Percentiles rank a stretch among this genome's conserved stretches.
Conservation (phyloP, 1,140 invertebrate species). For the Platyscapa corneri region DNA sequence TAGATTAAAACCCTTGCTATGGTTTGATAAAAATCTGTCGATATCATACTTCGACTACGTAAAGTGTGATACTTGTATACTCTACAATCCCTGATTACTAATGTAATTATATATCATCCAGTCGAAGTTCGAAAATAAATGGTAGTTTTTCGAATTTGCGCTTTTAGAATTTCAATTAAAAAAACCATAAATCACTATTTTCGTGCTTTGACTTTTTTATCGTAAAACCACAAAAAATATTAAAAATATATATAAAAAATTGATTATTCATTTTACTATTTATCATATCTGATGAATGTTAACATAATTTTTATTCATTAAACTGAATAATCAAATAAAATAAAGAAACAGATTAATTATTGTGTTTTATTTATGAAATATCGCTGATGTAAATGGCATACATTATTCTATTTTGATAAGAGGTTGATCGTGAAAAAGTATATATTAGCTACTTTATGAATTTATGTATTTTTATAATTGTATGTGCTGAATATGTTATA, state of each 20-base stretch:
- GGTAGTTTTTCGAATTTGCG: slow-evolving; percentile 44
- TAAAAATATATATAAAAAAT: slow-evolving; percentile 14
- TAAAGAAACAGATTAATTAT: neutral
- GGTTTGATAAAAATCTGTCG: slow-evolving; percentile 38
- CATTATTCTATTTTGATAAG: slow-evolving; percentile 24
- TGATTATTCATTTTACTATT: slow-evolving; percentile 25
- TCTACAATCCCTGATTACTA: slow-evolving; percentile 41
- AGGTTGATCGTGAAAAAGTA: neutral
- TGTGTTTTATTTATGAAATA: neutral
- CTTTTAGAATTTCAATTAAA: slow-evolving; percentile 38
- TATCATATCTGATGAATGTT: slow-evolving; percentile 31
- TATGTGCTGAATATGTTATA: slow-evolving; percentile 14
- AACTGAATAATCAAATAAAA: neutral
- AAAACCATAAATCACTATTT: slow-evolving; percentile 42
- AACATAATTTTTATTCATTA: slow-evolving; percentile 10
- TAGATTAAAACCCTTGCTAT: slow-evolving; percentile 38
- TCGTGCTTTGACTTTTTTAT: slow-evolving; percentile 48
- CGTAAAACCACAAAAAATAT: slow-evolving; percentile 6
- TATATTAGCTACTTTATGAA: slow-evolving; percentile 16
- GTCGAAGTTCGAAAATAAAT: slow-evolving; percentile 47
- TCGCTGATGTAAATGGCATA: slow-evolving; percentile 29
- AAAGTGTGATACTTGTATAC: slow-evolving; percentile 53
- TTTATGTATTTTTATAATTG: slow-evolving; percentile 43
- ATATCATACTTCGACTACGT: slow-evolving; percentile 41
- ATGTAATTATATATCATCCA: slow-evolving; percentile 45